Percentiles rank a stretch among this genome's conserved stretches.
phyloP scores from a whole-genome alignment of 2,888 invertebrate genomes.

The Epistrophella euchroma region DNA sequence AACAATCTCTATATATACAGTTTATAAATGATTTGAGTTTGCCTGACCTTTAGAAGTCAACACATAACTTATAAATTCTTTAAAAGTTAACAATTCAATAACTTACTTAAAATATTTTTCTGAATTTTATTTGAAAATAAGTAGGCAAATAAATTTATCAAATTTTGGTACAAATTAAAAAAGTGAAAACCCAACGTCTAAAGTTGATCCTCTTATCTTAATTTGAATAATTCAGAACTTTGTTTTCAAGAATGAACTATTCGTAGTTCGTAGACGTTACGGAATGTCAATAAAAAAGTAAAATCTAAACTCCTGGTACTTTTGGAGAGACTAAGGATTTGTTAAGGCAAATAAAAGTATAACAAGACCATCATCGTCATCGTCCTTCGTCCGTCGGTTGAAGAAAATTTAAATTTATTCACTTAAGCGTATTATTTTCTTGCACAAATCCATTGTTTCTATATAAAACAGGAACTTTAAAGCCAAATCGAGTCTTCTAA shows the following conservation, averaged over 20 bases:
- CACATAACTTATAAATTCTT: too few species aligned
- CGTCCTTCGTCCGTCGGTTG: neutral
- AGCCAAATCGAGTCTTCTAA: constrained; percentile 45
- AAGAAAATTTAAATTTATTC: constrained; percentile 63
- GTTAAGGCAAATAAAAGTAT: constrained; percentile 47
- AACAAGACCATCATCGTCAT: constrained; percentile 28
- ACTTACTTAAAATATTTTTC: neutral
- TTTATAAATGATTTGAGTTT: too few species aligned
- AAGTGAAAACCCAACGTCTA: neutral
- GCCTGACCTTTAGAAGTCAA: too few species aligned
- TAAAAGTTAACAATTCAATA: too few species aligned
- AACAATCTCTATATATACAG: too few species aligned
- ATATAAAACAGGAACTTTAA: neutral
- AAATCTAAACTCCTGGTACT: neutral
- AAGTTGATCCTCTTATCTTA: constrained; percentile 5
- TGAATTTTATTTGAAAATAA: too few species aligned
- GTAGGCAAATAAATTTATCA: neutral
- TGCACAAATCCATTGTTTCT: constrained; percentile 25
- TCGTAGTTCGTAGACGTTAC: neutral
- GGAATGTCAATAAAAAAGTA: neutral
- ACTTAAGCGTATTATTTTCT: constrained; percentile 52
- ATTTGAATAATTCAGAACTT: neutral
- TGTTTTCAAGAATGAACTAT: neutral
- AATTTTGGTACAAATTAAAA: neutral
- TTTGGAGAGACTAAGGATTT: neutral